These are phyloP conservation scores for Ceratina australensis DNA, from an alignment of 1,140 invertebrate genomes.

Conservation along the genomic window DNA sequence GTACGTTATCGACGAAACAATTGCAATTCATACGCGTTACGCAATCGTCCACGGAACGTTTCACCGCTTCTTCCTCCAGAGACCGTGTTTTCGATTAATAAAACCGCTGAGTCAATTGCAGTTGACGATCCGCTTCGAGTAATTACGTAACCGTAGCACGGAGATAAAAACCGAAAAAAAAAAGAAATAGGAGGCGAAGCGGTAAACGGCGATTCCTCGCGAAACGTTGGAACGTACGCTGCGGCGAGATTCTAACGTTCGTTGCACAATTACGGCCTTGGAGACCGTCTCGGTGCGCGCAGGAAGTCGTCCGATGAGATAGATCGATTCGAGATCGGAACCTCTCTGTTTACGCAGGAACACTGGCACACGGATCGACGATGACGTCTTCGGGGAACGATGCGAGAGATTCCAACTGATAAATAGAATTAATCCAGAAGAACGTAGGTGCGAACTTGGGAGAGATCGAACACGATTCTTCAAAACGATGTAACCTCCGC, in stretches of 20 bases:
- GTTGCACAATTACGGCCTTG: slow-evolving; percentile 61
- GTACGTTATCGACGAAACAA: slow-evolving; percentile 52
- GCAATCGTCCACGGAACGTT: slow-evolving; percentile 40
- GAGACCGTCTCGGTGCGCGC: background rate
- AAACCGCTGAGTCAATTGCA: slow-evolving; percentile 25
- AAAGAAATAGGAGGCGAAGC: background rate
- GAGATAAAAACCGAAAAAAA: background rate
- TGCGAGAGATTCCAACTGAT: no score
- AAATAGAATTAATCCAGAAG: no score
- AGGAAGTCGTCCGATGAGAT: slow-evolving; percentile 20
- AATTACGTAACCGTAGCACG: slow-evolving; percentile 30
- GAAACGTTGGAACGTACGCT: background rate
- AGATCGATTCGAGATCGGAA: slow-evolving; percentile 13
- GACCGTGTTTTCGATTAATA: slow-evolving; percentile 31
- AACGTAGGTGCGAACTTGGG: no score
- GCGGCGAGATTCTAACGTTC: background rate
- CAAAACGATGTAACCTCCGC: slow-evolving; percentile 8
- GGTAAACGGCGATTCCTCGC: background rate
- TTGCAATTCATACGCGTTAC: slow-evolving; percentile 50
- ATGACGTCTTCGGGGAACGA: no score
- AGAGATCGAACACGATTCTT: background rate
- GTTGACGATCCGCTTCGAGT: background rate
- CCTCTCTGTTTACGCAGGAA: background rate
- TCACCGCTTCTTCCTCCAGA: slow-evolving; percentile 13
- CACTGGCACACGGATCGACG: no score